A percentile compares a stretch with the other conserved stretches of the same genome.
phyloP scores from a whole-genome alignment of 2,113 vertebrate species.

The Calidris pugnax region DNA sequence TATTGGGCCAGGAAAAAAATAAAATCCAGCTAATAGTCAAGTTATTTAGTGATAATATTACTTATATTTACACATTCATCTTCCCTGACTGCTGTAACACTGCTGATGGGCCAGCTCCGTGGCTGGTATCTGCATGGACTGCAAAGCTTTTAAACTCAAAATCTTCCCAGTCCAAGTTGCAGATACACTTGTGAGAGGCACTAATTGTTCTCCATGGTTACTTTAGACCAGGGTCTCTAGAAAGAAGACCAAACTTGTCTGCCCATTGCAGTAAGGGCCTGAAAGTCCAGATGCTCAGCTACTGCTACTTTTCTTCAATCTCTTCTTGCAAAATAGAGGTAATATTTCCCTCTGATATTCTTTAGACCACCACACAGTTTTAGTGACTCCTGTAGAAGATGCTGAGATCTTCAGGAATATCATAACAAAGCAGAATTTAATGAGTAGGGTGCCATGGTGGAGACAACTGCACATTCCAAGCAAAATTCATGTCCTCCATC shows the following conservation, averaged over 20 bases:
- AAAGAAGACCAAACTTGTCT: not conserved
- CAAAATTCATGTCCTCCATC: not conserved
- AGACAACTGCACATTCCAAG: not conserved
- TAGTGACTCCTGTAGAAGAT: not conserved
- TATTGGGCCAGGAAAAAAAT: not conserved
- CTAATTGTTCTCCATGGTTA: not conserved
- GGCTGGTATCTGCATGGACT: not conserved
- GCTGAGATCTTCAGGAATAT: not conserved
- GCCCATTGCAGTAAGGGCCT: not conserved
- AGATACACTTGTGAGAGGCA: not conserved
- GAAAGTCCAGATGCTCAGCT: not conserved
- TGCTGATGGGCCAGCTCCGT: not conserved
- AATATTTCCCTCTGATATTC: not conserved
- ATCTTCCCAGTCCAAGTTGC: not conserved
- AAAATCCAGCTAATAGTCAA: not conserved
- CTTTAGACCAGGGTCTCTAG: not conserved
- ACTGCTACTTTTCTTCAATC: not conserved
- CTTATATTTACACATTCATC: too few species aligned
- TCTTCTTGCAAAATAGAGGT: not conserved
- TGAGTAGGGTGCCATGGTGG: not conserved
- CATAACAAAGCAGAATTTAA: not conserved
- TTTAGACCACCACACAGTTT: not conserved
- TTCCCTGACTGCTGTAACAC: not conserved
- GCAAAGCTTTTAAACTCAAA: not conserved
- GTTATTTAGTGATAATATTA: too few species aligned